phyloP scores from a whole-genome alignment of 1,140 invertebrate species.

The Marisa cornuarietis region DNA sequence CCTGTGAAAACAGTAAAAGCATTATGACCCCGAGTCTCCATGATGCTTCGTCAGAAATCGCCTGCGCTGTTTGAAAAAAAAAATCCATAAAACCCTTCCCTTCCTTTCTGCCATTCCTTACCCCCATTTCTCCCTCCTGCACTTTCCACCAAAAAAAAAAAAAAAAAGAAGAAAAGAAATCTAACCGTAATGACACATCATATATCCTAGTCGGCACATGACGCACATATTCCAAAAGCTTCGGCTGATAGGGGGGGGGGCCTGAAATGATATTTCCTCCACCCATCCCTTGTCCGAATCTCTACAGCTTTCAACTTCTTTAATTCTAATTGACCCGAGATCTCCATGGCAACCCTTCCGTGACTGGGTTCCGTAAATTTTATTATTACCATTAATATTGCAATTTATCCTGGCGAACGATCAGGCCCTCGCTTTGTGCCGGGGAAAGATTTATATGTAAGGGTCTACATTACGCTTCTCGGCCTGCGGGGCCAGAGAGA shows the following conservation, averaged over 20 bases:
- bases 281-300: too few relatives aligned
- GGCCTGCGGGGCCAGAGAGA: neutral
- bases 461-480: conserved; percentile 19
- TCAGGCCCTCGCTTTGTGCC: conserved; percentile 16
- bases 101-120: neutral
- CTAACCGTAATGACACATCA: too few relatives aligned
- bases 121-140: neutral
- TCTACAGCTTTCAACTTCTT: conserved; percentile 25
- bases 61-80: too few relatives aligned
- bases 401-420: conserved; percentile 22
- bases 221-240: too few relatives aligned
- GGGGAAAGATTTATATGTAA: conserved; percentile 24
- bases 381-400: conserved; percentile 30
- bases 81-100: too few relatives aligned
- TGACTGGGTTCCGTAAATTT: conserved; percentile 29
- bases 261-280: too few relatives aligned
- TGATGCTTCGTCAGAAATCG: too few relatives aligned
- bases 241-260: too few relatives aligned
- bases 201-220: too few relatives aligned
- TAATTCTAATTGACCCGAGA: conserved; percentile 26
- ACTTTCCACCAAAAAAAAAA: neutral
- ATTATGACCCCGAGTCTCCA: too few relatives aligned
- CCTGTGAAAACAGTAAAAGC: too few relatives aligned
- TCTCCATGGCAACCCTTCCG: conserved; percentile 27
- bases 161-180: neutral